phyloP scores from a whole-genome alignment of 1,140 invertebrate genomes.

The Vanessa atalanta region DNA sequence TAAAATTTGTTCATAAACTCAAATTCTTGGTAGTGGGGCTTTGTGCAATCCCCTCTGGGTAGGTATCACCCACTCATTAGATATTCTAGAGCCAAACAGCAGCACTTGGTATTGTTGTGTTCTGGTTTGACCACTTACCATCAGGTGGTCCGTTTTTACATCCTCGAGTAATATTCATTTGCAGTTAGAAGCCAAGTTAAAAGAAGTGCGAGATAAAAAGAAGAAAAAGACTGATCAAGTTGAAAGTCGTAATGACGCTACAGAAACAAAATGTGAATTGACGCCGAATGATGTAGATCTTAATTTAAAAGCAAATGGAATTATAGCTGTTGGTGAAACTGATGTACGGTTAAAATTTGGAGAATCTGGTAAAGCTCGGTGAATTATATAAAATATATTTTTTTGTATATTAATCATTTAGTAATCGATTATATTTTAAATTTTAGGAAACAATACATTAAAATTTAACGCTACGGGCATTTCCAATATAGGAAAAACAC shows the following conservation, averaged over 20 bases:
- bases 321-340: slow-evolving; percentile 58
- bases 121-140: no score
- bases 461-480: slow-evolving; percentile 62
- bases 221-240: slow-evolving; percentile 47
- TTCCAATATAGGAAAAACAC: slow-evolving; percentile 64
- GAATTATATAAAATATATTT: not conserved
- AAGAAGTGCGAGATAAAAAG: slow-evolving; percentile 66
- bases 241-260: slow-evolving; percentile 10
- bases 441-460: slow-evolving; percentile 58
- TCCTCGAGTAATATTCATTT: not conserved
- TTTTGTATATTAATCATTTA: no score
- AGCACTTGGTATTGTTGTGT: no score
- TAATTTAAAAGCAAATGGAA: slow-evolving; percentile 55
- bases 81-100: no score
- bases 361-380: slow-evolving; percentile 47
- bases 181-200: slow-evolving; percentile 70
- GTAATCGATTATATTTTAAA: not conserved
- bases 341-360: slow-evolving; percentile 57
- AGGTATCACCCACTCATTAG: no score
- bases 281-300: slow-evolving; percentile 52
- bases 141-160: no score
- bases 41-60: no score
- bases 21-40: no score
- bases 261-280: slow-evolving; percentile 44
- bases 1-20: no score